Percentiles rank a stretch among this genome's conserved stretches.
Evolutionary conservation across 1,140 invertebrate genomes (phyloP).

Genomic region (Bathynomus jamesi): DNA sequence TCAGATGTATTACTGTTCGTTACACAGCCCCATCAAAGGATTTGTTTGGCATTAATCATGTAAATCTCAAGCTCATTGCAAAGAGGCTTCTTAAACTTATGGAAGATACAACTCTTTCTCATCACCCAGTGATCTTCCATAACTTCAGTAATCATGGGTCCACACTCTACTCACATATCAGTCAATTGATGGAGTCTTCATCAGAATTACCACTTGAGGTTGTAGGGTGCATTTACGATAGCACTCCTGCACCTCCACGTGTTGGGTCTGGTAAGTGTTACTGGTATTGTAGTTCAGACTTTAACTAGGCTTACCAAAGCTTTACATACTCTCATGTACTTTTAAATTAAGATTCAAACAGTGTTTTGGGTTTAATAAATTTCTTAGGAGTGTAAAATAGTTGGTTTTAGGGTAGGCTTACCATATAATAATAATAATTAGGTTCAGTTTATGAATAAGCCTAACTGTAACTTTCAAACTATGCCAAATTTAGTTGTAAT

Average conservation of each 20-base stretch:
- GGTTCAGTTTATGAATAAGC: too few species aligned
- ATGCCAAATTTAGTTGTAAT: too few species aligned
- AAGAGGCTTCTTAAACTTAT: conserved; percentile 1
- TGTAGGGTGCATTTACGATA: conserved; percentile 10
- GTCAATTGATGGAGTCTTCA: neutral
- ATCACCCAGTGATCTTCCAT: conserved; percentile 13
- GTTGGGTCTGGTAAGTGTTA: conserved; percentile 8
- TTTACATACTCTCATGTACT: too few species aligned
- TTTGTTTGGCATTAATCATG: neutral
- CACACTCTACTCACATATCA: conserved; percentile 9
- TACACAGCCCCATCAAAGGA: conserved; percentile 9
- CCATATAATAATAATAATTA: too few species aligned
- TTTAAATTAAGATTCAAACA: too few species aligned
- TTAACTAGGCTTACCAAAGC: too few species aligned
- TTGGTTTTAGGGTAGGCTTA: too few species aligned
- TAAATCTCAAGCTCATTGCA: conserved; percentile 7
- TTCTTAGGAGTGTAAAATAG: too few species aligned
- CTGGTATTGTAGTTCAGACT: too few species aligned
- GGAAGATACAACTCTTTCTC: conserved; percentile 7
- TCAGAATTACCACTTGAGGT: neutral
- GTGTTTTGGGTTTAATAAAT: too few species aligned
- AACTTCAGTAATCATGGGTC: conserved; percentile 15
- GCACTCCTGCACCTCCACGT: conserved; percentile 7
- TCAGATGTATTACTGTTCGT: conserved; percentile 8
- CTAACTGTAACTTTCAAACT: too few species aligned